These are phyloP conservation scores for Gymnoscopelus microlampas DNA, from an alignment of 2,797 vertebrate species.

Conservation along the genomic window DNA sequence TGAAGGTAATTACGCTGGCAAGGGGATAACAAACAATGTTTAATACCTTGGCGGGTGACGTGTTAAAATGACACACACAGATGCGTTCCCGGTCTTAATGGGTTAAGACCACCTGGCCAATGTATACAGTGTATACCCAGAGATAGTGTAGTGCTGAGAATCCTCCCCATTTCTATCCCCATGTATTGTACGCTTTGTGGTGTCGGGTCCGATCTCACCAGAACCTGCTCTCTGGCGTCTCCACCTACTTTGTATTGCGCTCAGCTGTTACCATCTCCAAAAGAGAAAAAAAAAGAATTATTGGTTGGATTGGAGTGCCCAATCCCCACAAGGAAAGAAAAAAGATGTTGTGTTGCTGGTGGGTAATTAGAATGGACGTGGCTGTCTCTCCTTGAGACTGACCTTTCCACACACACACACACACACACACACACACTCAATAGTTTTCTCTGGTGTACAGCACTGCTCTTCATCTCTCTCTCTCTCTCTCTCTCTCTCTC, in stretches of 20 bases:
- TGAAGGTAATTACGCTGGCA: too few relatives aligned
- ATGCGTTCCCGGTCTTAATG: too few relatives aligned
- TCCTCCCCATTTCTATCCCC: too few relatives aligned
- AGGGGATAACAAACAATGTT: too few relatives aligned
- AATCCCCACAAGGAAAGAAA: background rate
- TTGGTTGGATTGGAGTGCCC: background rate
- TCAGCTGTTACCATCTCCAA: slow-evolving; percentile 8
- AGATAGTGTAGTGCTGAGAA: too few relatives aligned
- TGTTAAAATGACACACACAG: too few relatives aligned
- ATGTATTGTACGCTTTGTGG: too few relatives aligned
- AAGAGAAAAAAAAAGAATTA: slow-evolving; percentile 5
- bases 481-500: slow-evolving; percentile 17
- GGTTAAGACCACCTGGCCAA: too few relatives aligned
- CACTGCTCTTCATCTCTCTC: slow-evolving; percentile 15
- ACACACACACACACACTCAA: slow-evolving; percentile 20
- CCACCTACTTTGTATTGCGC: background rate
- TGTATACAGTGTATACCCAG: too few relatives aligned
- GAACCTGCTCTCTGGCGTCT: background rate
- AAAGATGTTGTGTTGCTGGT: slow-evolving; percentile 7
- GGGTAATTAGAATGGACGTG: slow-evolving; percentile 37
- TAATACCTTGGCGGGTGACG: too few relatives aligned
- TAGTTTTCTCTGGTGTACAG: slow-evolving; percentile 32
- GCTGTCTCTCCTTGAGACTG: slow-evolving; percentile 29
- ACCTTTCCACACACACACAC: slow-evolving; percentile 32
- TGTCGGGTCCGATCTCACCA: too few relatives aligned